Evolutionary conservation across 1,140 invertebrate genomes (phyloP).

Genomic region (Papilio glaucus): DNA sequence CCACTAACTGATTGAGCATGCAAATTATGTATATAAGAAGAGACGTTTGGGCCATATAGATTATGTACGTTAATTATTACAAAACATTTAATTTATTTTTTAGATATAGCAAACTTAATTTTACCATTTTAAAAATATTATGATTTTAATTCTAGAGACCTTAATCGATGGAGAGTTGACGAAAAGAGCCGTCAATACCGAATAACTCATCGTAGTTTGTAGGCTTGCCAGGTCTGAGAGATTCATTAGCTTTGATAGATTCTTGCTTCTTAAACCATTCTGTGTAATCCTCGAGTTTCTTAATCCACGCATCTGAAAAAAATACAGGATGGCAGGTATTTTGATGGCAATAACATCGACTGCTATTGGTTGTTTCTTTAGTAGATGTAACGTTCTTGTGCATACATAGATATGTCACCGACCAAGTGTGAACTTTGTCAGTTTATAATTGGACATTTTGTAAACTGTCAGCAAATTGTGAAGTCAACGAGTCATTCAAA

Average conservation of each 20-base stretch:
- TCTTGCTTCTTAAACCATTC: conserved; percentile 91
- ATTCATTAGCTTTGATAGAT: conserved; percentile 88
- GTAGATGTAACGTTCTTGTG: not conserved
- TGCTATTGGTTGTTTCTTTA: not conserved
- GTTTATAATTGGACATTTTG: too few relatives aligned
- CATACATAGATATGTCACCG: too few relatives aligned
- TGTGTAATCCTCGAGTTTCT: conserved; percentile 88
- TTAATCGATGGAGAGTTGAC: conserved; percentile 90
- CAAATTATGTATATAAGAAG: not conserved
- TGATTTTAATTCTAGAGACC: not conserved
- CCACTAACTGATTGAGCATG: conserved; percentile 2
- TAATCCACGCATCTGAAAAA: conserved; percentile 87
- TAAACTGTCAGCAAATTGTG: too few relatives aligned
- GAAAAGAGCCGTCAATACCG: conserved; percentile 92
- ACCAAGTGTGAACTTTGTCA: too few relatives aligned
- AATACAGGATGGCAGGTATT: not conserved
- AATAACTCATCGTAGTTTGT: conserved; percentile 92
- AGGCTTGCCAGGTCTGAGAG: conserved; percentile 88
- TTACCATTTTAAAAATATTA: not conserved
- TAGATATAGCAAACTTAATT: too few relatives aligned
- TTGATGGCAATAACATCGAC: not conserved
- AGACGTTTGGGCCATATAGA: too few relatives aligned
- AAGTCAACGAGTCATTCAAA: too few relatives aligned
- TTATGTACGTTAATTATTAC: too few relatives aligned
- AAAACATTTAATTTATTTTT: too few relatives aligned